Evolutionary conservation across 2,797 vertebrate species (phyloP).

Genomic region (Oreortyx pictus): DNA sequence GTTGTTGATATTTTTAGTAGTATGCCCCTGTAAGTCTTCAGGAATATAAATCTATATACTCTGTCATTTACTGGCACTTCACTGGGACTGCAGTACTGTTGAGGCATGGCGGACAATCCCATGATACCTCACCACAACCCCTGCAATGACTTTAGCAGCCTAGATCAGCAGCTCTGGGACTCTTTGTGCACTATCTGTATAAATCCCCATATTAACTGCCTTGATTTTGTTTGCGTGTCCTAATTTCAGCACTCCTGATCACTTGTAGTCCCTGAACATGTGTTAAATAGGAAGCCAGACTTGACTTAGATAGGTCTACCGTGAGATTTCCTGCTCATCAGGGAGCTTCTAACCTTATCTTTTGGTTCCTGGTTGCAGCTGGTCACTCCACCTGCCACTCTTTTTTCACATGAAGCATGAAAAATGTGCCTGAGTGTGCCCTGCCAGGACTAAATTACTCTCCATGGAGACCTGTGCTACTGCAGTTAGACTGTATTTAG

Average conservation of each 20-base stretch:
- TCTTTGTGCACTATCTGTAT: fast-evolving
- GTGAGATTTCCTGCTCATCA: not conserved
- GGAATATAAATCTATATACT: not conserved
- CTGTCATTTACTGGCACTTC: not conserved
- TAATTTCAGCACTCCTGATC: not conserved
- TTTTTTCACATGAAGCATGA: not conserved
- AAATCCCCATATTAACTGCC: not conserved
- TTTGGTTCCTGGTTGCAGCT: not conserved
- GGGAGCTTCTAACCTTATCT: not conserved
- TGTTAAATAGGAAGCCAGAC: not conserved
- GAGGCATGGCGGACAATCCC: fast-evolving
- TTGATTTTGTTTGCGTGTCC: not conserved
- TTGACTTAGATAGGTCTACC: fast-evolving
- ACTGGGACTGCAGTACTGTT: not conserved
- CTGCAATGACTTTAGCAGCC: not conserved
- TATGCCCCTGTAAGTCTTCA: not conserved
- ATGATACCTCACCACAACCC: not conserved
- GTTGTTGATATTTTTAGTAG: not conserved
- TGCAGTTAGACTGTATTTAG: not conserved
- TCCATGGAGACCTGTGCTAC: not conserved
- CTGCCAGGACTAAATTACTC: not conserved
- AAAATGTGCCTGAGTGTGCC: fast-evolving
- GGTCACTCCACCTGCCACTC: fast-evolving
- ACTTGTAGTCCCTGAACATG: fast-evolving
- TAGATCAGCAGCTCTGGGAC: not conserved